Percentiles rank a stretch among this genome's conserved stretches.
Evolutionary conservation across 2,888 invertebrate species (phyloP).

Genomic region (Heliconius cydno): DNA sequence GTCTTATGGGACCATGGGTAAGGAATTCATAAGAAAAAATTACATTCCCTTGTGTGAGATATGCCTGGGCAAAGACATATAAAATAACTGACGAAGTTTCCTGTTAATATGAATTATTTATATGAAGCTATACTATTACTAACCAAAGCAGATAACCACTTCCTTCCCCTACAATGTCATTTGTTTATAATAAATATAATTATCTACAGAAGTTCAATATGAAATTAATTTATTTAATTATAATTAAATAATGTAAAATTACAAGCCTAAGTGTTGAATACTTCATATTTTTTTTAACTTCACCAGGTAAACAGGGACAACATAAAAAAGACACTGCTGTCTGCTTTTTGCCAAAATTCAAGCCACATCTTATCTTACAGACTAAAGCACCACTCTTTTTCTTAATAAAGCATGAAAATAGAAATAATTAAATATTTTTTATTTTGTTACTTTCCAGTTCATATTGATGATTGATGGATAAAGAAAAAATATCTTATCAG

Average conservation of each 20-base stretch:
- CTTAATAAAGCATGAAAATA: background rate
- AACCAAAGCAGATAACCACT: background rate
- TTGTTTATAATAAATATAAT: background rate
- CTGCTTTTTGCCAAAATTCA: background rate
- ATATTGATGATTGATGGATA: conserved; percentile 16
- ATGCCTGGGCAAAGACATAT: background rate
- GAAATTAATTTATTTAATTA: background rate
- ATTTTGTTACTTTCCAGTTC: background rate
- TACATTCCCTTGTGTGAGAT: background rate
- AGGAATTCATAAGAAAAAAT: too few relatives aligned
- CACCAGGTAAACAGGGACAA: background rate
- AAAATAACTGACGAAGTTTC: background rate
- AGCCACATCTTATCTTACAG: too few relatives aligned
- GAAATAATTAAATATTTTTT: background rate
- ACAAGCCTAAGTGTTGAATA: background rate
- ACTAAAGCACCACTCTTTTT: background rate
- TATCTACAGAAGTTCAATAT: background rate
- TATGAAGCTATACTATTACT: background rate
- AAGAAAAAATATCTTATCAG: conserved; percentile 24
- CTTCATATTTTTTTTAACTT: background rate
- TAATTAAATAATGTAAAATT: background rate
- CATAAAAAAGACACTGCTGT: background rate
- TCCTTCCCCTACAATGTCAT: background rate
- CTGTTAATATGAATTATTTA: conserved; percentile 14
- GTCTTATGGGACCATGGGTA: too few relatives aligned